Evolutionary conservation across 2,888 invertebrate species (phyloP).

Genomic region (Stegophylla sp.): DNA sequence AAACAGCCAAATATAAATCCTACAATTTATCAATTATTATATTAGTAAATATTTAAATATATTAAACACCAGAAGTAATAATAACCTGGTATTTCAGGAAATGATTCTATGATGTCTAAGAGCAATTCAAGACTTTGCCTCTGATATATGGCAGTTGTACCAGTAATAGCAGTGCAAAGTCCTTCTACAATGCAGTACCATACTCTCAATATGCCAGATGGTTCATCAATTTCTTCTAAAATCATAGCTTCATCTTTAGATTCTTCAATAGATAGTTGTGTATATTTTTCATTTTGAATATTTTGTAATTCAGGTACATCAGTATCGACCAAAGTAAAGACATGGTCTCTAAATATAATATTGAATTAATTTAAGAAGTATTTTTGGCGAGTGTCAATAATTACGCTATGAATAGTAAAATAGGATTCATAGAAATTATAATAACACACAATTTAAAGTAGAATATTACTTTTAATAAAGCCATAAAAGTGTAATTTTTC

Average conservation of each 20-base stretch:
- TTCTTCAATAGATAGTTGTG: conserved; percentile 36
- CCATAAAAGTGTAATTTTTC: too few relatives aligned
- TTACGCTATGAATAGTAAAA: neutral
- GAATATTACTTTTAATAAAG: too few relatives aligned
- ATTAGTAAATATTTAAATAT: conserved; percentile 15
- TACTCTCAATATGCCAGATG: conserved; percentile 80
- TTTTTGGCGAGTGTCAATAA: too few relatives aligned
- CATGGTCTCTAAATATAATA: conserved; percentile 48
- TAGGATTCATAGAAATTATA: neutral
- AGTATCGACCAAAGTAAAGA: conserved; percentile 33
- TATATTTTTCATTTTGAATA: conserved; percentile 50
- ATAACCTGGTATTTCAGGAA: conserved; percentile 75
- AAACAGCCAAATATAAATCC: conserved; percentile 89
- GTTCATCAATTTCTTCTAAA: conserved; percentile 71
- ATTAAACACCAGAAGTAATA: neutral
- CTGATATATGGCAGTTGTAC: conserved; percentile 75
- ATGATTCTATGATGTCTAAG: conserved; percentile 81
- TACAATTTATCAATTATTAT: conserved; percentile 62
- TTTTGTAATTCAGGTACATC: conserved; percentile 41
- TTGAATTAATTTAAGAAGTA: neutral
- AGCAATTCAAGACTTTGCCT: conserved; percentile 86
- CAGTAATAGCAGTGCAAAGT: conserved; percentile 75
- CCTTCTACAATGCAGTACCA: conserved; percentile 65
- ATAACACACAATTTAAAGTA: neutral
- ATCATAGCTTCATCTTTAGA: conserved; percentile 9